A percentile compares a stretch with the other conserved stretches of the same genome.
Conservation (phyloP, 2,888 invertebrate species). For the Drosophila buzzatii region DNA sequence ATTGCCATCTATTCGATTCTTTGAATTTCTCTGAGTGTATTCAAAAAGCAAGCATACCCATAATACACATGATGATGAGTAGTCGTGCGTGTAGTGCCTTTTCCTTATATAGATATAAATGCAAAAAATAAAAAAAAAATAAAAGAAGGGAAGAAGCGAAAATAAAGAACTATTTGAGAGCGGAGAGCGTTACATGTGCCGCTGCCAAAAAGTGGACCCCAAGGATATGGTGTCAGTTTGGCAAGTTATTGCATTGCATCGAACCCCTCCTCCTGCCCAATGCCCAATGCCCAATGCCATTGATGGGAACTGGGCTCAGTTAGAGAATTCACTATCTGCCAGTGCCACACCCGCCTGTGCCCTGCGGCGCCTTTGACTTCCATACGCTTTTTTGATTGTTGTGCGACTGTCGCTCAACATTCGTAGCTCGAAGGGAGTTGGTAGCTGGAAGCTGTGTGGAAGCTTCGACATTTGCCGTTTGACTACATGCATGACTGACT, state of each 20-base stretch:
- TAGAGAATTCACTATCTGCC: conserved; percentile 23
- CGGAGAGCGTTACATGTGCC: conserved; percentile 15
- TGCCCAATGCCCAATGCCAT: conserved; percentile 4
- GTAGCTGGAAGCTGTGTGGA: not conserved
- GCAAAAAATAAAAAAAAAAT: not conserved
- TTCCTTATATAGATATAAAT: conserved; percentile 18
- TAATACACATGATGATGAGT: conserved; percentile 37
- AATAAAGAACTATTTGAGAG: not conserved
- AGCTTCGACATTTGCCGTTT: conserved; percentile 58
- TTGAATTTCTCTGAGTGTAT: conserved; percentile 35
- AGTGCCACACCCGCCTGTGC: conserved; percentile 24
- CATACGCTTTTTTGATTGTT: conserved; percentile 77
- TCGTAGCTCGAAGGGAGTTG: conserved; percentile 6
- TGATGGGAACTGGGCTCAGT: conserved; percentile 36
- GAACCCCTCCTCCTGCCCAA: conserved; percentile 26
- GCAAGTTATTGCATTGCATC: conserved; percentile 71
- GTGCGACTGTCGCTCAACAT: conserved; percentile 50
- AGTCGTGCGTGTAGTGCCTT: conserved; percentile 48
- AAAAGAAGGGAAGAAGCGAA: not conserved
- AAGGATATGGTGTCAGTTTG: conserved; percentile 74
- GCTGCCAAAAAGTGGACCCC: conserved; percentile 62
- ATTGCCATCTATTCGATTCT: not conserved
- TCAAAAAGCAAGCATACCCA: not conserved
- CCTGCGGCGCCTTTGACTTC: conserved; percentile 74
- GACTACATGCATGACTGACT: conserved; percentile 72